Base-by-base conservation (phyloP, 1,140 invertebrate species). In the Euwallacea fornicatus region DNA sequence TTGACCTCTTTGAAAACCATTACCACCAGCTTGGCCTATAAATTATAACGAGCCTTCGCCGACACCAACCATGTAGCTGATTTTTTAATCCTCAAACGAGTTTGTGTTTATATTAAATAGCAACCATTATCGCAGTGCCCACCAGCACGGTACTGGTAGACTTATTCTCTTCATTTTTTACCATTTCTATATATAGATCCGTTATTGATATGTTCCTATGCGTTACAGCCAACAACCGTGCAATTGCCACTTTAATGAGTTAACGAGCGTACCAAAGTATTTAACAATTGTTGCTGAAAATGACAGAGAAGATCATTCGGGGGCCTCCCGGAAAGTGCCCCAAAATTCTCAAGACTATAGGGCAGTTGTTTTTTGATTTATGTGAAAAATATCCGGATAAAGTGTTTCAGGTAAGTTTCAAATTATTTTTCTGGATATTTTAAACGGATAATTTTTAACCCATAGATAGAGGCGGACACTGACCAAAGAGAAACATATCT, bases 401-500 rank as follows among this genome's bases (percentile, higher is more conserved):
- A 46, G 69, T 71, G 47, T 76, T 71, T 47, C 73, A 74, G 68
- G 75, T 76, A 69, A 58, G 53, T 41, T n/a, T 69, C 43, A 7
- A 21, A 62, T 43, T 54, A 55, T 62, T 63, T 72, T 70, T 42
- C 11, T 2, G 7, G 15, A 50, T 9, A 47, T 15, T 21, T 47
- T 63, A 42, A 61, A 15, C 21, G 2, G 43, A 47, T 1, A 42
- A 33, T 42, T 11, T 42, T 13, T 10, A 41, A 42, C 8, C 42
- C 16, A 7, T 58, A 84, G 83, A 83, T 83, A 46, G 82, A 83
- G 71, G 80, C 78, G 13, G 74, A 74, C n/a, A 83, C 80, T 33
- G 81, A 77, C 10, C 71, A 79, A 66, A 74, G 56, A 13, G 82
- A 83, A 58, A 82, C 80, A 0, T 78, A 76, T 72, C 68, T 62